A percentile compares a stretch with the other conserved stretches of the same genome.
Conservation (phyloP, 1,140 invertebrate species). For the Aricia agestis region DNA sequence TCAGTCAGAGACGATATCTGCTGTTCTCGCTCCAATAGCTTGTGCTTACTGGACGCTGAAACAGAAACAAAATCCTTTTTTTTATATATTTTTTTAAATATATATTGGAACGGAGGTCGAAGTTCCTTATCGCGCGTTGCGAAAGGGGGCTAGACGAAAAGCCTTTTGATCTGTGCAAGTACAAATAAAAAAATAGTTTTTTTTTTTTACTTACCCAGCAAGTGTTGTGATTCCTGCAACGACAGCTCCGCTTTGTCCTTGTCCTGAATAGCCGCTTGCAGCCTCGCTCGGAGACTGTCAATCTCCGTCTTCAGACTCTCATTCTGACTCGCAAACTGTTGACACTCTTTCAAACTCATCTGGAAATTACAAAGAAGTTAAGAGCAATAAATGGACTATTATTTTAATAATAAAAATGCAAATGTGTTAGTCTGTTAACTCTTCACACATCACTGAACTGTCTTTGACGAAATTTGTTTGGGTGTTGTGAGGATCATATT, state of each 20-base stretch:
- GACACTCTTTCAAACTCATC: constrained; percentile 67
- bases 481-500: too few relatives aligned
- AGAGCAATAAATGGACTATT: too few relatives aligned
- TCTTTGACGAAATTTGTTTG: too few relatives aligned
- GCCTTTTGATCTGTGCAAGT: too few relatives aligned
- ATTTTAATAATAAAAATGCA: too few relatives aligned
- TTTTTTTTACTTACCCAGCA: constrained; percentile 58
- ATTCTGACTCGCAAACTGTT: constrained; percentile 50
- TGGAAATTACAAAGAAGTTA: constrained; percentile 22
- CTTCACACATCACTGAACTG: too few relatives aligned
- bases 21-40: constrained; percentile 61
- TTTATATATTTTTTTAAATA: too few relatives aligned
- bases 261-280: constrained; percentile 72
- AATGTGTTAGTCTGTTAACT: too few relatives aligned
- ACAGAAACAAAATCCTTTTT: background rate
- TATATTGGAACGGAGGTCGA: too few relatives aligned
- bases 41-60: constrained; percentile 66
- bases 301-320: constrained; percentile 26
- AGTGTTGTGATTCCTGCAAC: constrained; percentile 73
- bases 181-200: too few relatives aligned
- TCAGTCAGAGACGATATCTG: constrained; percentile 45
- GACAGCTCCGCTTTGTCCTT: constrained; percentile 72
- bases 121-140: too few relatives aligned
- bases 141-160: too few relatives aligned
- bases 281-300: constrained; percentile 60